Percentiles rank a stretch among this genome's conserved stretches.
Evolutionary conservation across 2,888 invertebrate species (phyloP).

Genomic region (Xanthorhoe designata): DNA sequence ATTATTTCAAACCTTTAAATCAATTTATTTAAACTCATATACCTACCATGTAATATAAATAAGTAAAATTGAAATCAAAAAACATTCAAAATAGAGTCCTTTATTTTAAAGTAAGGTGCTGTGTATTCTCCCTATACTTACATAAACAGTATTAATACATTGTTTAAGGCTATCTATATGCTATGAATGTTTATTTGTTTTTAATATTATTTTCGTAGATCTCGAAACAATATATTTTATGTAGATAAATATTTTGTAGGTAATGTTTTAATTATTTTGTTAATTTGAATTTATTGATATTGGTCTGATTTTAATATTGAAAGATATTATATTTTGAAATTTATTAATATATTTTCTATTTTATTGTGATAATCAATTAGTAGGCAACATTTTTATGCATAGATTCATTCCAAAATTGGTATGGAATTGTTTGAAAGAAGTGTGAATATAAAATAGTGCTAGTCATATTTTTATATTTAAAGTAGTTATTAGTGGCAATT

Average conservation of each 20-base stretch:
- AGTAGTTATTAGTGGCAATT: slow-evolving; percentile 37
- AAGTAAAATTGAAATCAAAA: neutral
- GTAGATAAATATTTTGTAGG: slow-evolving; percentile 1
- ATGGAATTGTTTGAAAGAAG: slow-evolving; percentile 47
- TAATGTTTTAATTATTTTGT: slow-evolving; percentile 22
- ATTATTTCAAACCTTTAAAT: too few relatives aligned
- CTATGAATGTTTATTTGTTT: slow-evolving; percentile 38
- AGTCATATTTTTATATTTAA: slow-evolving; percentile 65
- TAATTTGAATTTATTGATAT: slow-evolving; percentile 12
- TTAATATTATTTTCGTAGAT: slow-evolving; percentile 53
- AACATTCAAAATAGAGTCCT: neutral
- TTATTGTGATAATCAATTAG: slow-evolving; percentile 43
- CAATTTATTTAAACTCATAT: neutral
- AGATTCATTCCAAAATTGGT: slow-evolving; percentile 43
- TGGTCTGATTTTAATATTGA: slow-evolving; percentile 1
- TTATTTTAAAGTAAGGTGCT: slow-evolving; percentile 43
- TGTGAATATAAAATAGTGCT: slow-evolving; percentile 60
- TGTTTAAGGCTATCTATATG: slow-evolving; percentile 46
- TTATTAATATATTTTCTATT: slow-evolving; percentile 15
- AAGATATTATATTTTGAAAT: slow-evolving; percentile 11
- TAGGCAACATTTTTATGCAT: slow-evolving; percentile 23
- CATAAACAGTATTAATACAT: slow-evolving; percentile 67
- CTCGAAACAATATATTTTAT: slow-evolving; percentile 45
- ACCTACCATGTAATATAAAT: neutral
- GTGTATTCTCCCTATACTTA: slow-evolving; percentile 40